These are phyloP conservation scores for Carpatolechia fugitivella DNA, from an alignment of 2,888 invertebrate species.

Conservation along the genomic window DNA sequence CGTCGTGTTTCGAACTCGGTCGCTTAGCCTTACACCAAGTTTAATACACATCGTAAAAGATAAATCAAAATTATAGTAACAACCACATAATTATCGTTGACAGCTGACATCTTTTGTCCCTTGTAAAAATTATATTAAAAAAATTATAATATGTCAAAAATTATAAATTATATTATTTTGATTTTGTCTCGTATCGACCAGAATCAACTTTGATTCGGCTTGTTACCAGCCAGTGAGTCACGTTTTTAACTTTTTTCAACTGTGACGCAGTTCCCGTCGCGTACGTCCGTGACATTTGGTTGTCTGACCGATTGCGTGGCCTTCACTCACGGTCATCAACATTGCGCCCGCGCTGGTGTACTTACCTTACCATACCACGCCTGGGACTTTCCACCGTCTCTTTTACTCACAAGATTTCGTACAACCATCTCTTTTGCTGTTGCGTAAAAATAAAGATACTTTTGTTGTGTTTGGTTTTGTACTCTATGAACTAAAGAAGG, in stretches of 20 bases:
- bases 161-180: background rate
- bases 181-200: background rate
- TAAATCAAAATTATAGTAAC: too few relatives aligned
- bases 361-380: conserved; percentile 48
- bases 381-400: conserved; percentile 5
- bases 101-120: too few relatives aligned
- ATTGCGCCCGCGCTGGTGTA: conserved; percentile 61
- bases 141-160: background rate
- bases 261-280: conserved; percentile 63
- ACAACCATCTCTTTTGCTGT: background rate
- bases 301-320: conserved; percentile 77
- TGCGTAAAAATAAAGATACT: background rate
- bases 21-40: too few relatives aligned
- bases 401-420: background rate
- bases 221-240: conserved; percentile 19
- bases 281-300: conserved; percentile 75
- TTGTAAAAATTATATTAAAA: background rate
- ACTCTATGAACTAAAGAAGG: background rate
- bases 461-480: conserved; percentile 9
- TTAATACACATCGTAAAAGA: too few relatives aligned
- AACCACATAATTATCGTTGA: too few relatives aligned
- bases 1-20: too few relatives aligned
- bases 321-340: conserved; percentile 76
- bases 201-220: background rate
- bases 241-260: conserved; percentile 29